A percentile compares a stretch with the other conserved stretches of the same genome.
These are phyloP conservation scores for Tetragonula clypearis DNA, from an alignment of 1,140 invertebrate genomes.

Conservation along the genomic window DNA sequence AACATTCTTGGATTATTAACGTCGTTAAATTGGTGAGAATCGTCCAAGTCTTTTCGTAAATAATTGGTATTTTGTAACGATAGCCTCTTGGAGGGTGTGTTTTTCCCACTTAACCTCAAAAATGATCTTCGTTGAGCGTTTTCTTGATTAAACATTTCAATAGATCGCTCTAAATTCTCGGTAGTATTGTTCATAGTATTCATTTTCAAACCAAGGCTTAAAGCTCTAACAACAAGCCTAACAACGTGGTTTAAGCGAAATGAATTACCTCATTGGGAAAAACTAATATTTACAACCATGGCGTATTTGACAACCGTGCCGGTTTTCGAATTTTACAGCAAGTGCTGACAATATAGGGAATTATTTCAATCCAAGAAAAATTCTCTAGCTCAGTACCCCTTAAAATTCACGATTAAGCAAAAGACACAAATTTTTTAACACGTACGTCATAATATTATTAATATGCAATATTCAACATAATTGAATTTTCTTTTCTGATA, in stretches of 20 bases:
- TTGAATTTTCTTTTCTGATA: not conserved
- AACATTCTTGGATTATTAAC: conserved; percentile 12
- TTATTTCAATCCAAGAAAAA: not conserved
- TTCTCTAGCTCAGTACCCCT: not conserved
- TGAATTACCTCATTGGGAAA: not conserved
- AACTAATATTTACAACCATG: not conserved
- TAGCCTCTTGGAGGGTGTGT: conserved; percentile 56
- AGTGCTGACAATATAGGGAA: not conserved
- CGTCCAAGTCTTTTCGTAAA: conserved; percentile 35
- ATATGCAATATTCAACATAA: not conserved
- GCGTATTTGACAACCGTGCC: not conserved
- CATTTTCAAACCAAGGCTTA: conserved; percentile 35
- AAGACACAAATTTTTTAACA: not conserved
- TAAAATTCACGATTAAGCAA: not conserved
- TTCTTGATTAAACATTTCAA: conserved; percentile 58
- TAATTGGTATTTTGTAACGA: conserved; percentile 56
- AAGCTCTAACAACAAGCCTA: not conserved
- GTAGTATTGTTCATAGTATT: conserved; percentile 38
- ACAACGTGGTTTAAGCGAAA: not conserved
- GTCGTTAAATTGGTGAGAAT: conserved; percentile 18
- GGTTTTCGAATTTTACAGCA: conserved; percentile 39
- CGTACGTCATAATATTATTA: not conserved
- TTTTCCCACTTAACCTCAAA: conserved; percentile 67
- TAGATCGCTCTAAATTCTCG: conserved; percentile 59
- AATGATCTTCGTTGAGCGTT: conserved; percentile 62